Evolutionary conservation across 1,140 invertebrate genomes (phyloP), one percentile per base, ranked within the genome.

Genomic region (Drosophila truncata): DNA sequence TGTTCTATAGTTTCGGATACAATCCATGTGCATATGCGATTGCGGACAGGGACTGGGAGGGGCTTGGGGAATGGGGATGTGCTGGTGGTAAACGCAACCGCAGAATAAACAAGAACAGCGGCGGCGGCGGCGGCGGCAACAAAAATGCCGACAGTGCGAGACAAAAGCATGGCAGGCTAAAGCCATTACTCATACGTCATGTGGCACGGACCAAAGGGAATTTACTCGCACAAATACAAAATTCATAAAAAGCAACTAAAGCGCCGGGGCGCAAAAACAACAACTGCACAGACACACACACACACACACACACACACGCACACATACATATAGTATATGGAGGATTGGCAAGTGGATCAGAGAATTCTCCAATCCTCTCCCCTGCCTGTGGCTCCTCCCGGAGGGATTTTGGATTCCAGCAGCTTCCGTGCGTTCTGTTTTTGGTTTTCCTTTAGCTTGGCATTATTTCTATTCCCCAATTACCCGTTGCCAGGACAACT

Each of bases 151-250:
- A 78, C 49, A 78, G 74, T 78, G 73, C 57, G 55, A 77, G 74
- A 77, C 74, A 77, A 77, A 77, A 78, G 75, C 75, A 61, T 58
- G 76, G 75, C 75, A 63, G 59, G 66, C 71, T 78, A 90, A 88
- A 90, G 78, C 84, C 80, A 87, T 87, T 88, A 87, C 84, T 87
- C 84, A 87, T 87, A 90, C 84, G 84, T 84, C 80, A 84, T 90
- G 80, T 90, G 80, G 77, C 60, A 57, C 69, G 49, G 57, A 62
- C 84, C 79, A 84, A 80, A 70, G 76, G 85, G 84, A 73, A 72
- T 73, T 73, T 72, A 72, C 67, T 72, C 69, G 86, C 78, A 79
- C 79, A 71, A 87, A 86, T 80, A 84, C 78, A 61, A 90, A 88
- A 74, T 78, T 66, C 80, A 87, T 72, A 70, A 82, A 80, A 75